Base-by-base conservation (phyloP, 1,140 invertebrate genomes). In the Anthonomus grandis region DNA sequence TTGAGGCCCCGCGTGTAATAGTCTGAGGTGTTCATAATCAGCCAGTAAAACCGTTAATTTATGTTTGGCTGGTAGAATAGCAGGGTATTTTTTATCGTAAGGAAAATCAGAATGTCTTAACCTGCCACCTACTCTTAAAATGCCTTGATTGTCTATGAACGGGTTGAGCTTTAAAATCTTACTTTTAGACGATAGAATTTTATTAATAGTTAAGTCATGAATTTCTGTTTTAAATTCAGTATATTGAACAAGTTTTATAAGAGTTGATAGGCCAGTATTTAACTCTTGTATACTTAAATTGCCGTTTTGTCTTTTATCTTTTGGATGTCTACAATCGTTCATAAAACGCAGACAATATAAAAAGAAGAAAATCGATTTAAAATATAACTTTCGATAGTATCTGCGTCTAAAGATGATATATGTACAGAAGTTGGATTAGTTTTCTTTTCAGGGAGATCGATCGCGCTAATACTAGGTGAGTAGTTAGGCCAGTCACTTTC, bases 101-200 rank as follows among this genome's bases (percentile, higher is more conserved):
- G 41, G 8, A 17, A 44, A 21, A 44, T 18, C 15, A 21, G 41
- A 17, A 9, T 23, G 6, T 17, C 15, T 5, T 0, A 44, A 15
- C 15, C 41, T 44, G 23, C 41, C 41, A 17, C 41, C 41, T 44
- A 44, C 41, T 21, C 41, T 17, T 19, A 23, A 21, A 21, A 75
- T 37, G 4, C 66, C 66, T 10, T 66, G 10, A 12, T 68, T n/a
- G 50, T 75, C 72, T 12, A 78, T 24, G 45, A 70, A 71, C 17
- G 75, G 74, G 21, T 60, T 64, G 6, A 75, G 57, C 12, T 17
- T 21, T 10, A 5, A 4, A 9, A 39, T 10, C 17, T 39, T 39
- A 15, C 37, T 39, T 8, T 8, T 9, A 8, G 8, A 15, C 6
- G 8, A 9, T 9, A 39, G 9, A 39, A 15, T 9, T 6, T 17